Conservation (phyloP, 2,888 invertebrate genomes). For the Pachycephus smyrnensis region DNA sequence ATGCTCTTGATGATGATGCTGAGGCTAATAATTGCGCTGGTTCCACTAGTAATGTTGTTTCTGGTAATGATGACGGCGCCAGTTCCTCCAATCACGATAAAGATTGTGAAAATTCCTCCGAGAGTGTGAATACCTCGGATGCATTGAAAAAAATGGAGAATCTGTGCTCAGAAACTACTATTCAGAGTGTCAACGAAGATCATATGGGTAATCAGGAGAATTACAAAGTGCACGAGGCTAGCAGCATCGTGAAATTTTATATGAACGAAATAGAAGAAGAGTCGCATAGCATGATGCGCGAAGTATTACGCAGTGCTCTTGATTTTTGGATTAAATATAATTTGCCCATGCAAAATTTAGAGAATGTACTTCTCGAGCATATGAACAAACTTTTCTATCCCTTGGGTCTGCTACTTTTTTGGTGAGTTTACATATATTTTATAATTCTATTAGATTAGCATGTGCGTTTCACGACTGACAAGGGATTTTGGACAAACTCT, state of each 20-base stretch:
- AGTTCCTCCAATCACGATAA: conserved; percentile 24
- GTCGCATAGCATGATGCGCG: conserved; percentile 51
- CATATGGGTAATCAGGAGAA: conserved; percentile 20
- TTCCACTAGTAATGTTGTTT: not conserved
- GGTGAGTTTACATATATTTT: conserved; percentile 43
- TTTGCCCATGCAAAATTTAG: conserved; percentile 69
- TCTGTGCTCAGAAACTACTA: conserved; percentile 34
- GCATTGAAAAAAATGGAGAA: conserved; percentile 3
- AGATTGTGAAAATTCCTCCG: conserved; percentile 18
- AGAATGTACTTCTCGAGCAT: conserved; percentile 71
- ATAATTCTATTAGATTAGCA: not conserved
- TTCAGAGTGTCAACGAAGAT: not conserved
- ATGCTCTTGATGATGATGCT: conserved; percentile 35
- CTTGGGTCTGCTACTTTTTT: conserved; percentile 59
- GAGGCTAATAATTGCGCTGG: not conserved
- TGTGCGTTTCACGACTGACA: not conserved
- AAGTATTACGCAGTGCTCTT: conserved; percentile 58
- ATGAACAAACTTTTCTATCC: conserved; percentile 68
- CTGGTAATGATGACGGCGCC: not conserved
- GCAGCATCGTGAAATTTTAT: conserved; percentile 59
- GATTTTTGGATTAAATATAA: conserved; percentile 67
- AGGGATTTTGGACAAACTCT: not conserved
- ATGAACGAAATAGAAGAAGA: conserved; percentile 58
- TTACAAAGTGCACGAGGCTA: conserved; percentile 37
- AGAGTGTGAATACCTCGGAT: not conserved